These are phyloP conservation scores for Sarotherodon lohbergeri DNA, from an alignment of 2,113 vertebrate species.

Conservation along the genomic window DNA sequence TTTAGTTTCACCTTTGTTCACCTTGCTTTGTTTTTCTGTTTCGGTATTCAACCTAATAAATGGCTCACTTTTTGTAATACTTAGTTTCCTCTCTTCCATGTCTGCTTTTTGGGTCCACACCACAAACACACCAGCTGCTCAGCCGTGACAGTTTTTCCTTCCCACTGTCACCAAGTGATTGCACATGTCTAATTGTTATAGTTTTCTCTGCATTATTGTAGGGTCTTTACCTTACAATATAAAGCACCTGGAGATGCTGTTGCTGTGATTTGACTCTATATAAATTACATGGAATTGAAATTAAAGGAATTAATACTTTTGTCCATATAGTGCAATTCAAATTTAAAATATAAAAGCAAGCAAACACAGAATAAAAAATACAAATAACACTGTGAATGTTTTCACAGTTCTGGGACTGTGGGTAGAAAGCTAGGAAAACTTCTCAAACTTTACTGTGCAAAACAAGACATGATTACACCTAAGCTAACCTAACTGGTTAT, in stretches of 20 bases:
- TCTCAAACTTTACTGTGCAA: too few species aligned
- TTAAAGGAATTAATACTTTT: neutral
- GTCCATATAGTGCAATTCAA: neutral
- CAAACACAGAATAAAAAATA: neutral
- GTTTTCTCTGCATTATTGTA: neutral
- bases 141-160: neutral
- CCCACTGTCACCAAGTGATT: neutral
- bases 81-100: neutral
- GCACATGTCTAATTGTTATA: neutral
- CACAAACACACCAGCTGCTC: neutral
- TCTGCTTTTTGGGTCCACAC: neutral
- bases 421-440: neutral
- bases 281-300: neutral
- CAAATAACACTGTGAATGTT: neutral
- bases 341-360: neutral
- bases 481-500: neutral
- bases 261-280: neutral
- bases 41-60: fast-evolving
- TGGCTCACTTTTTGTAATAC: neutral
- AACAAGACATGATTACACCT: too few species aligned
- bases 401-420: neutral
- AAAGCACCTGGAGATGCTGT: neutral
- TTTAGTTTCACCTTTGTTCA: neutral
- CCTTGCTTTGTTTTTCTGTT: neutral
- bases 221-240: neutral